phyloP scores from a whole-genome alignment of 2,797 vertebrate genomes.

The Halcyon chelicuti region DNA sequence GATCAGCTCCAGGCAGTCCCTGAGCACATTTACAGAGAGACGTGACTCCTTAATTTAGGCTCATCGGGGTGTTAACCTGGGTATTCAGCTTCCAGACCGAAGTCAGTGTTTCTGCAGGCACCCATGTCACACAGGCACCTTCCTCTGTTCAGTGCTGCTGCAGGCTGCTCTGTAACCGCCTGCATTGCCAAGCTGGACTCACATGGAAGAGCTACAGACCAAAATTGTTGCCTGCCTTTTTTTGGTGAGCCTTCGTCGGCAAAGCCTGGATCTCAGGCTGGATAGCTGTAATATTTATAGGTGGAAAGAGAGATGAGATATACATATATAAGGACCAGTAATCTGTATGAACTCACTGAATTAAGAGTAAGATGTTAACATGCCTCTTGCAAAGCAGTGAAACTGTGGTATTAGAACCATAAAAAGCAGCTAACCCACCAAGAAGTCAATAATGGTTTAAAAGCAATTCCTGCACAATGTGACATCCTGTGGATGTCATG shows the following conservation, averaged over 20 bases:
- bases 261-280: neutral
- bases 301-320: neutral
- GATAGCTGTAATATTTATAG: neutral
- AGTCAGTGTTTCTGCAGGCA: neutral
- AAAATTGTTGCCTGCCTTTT: neutral
- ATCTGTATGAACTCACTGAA: neutral
- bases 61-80: neutral
- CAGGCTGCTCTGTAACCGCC: neutral
- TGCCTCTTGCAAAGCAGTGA: neutral
- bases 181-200: neutral
- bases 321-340: neutral
- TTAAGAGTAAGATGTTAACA: neutral
- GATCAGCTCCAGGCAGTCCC: neutral
- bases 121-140: neutral
- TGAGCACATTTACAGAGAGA: neutral
- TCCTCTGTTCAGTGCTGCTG: neutral
- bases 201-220: neutral
- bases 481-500: slow-evolving; percentile 43
- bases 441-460: slow-evolving; percentile 30
- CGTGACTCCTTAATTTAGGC: neutral
- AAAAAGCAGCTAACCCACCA: slow-evolving; percentile 17
- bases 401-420: neutral
- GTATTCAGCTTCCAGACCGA: neutral
- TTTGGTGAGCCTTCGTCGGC: neutral
- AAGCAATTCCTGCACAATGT: slow-evolving; percentile 14